A percentile compares a stretch with the other conserved stretches of the same genome.
phyloP scores from a whole-genome alignment of 2,888 invertebrate species.

The Erebia aethiops region DNA sequence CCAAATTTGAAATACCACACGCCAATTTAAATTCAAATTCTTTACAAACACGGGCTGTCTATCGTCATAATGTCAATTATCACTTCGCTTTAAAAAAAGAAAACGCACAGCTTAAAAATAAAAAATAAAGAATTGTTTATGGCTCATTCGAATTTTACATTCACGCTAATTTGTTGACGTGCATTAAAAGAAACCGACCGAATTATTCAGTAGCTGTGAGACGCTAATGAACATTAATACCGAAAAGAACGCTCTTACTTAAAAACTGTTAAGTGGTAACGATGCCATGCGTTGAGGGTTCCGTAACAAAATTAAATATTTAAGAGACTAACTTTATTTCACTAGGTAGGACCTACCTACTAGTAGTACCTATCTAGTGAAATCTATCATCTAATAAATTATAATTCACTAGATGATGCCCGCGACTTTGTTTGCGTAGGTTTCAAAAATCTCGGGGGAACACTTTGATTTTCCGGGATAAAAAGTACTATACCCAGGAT shows the following conservation, averaged over 20 bases:
- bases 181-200: constrained; percentile 75
- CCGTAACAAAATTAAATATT: not conserved
- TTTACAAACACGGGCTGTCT: constrained; percentile 58
- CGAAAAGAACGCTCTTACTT: constrained; percentile 60
- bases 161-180: constrained; percentile 80
- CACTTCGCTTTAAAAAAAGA: constrained; percentile 71
- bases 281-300: not conserved
- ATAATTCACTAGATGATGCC: too few relatives aligned
- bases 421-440: too few relatives aligned
- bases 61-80: constrained; percentile 79
- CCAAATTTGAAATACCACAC: constrained; percentile 46
- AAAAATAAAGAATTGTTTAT: constrained; percentile 74
- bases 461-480: too few relatives aligned
- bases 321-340: too few relatives aligned
- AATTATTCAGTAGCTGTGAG: constrained; percentile 79
- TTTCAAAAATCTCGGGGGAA: too few relatives aligned
- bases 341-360: too few relatives aligned
- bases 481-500: too few relatives aligned
- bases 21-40: constrained; percentile 71
- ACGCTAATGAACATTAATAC: constrained; percentile 78
- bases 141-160: constrained; percentile 78
- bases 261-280: constrained; percentile 42
- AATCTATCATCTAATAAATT: too few relatives aligned
- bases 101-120: constrained; percentile 58
- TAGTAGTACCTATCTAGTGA: too few relatives aligned